Conservation (phyloP, 2,113 vertebrate genomes). For the Lophotis ruficrista region DNA sequence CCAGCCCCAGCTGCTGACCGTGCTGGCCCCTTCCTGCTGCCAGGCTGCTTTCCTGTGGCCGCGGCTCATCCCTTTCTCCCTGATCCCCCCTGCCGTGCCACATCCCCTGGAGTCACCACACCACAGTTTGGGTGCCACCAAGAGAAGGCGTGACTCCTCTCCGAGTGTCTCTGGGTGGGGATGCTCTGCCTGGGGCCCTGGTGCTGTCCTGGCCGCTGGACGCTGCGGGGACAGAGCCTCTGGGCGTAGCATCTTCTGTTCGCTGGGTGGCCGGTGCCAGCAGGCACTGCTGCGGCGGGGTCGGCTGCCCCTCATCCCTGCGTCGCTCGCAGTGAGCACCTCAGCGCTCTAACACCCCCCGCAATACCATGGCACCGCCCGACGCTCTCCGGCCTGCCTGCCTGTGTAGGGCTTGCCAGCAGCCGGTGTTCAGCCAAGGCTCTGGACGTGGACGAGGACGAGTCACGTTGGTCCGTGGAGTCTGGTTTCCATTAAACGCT, state of each 20-base stretch:
- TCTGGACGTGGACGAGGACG: not conserved
- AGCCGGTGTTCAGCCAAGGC: not conserved
- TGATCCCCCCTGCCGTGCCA: rapidly evolving
- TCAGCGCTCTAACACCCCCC: not conserved
- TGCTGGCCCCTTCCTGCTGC: not conserved
- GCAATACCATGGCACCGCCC: not conserved
- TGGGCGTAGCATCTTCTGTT: rapidly evolving
- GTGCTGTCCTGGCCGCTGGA: not conserved
- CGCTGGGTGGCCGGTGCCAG: not conserved
- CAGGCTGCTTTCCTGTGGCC: not conserved
- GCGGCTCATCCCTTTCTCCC: not conserved
- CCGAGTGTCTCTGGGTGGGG: rapidly evolving
- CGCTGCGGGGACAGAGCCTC: not conserved
- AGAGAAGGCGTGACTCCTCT: rapidly evolving
- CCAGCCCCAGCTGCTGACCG: not conserved
- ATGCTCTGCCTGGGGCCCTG: not conserved
- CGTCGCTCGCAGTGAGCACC: not conserved
- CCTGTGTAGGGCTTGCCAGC: not conserved
- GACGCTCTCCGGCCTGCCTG: not conserved
- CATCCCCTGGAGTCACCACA: not conserved
- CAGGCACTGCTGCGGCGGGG: not conserved
- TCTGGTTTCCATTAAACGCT: conserved; percentile 47
- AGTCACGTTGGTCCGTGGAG: not conserved
- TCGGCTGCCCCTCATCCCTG: not conserved
- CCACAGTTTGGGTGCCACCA: rapidly evolving